These are phyloP conservation scores for Tridacna gigas DNA, from an alignment of 2,888 invertebrate genomes.

Conservation along the genomic window DNA sequence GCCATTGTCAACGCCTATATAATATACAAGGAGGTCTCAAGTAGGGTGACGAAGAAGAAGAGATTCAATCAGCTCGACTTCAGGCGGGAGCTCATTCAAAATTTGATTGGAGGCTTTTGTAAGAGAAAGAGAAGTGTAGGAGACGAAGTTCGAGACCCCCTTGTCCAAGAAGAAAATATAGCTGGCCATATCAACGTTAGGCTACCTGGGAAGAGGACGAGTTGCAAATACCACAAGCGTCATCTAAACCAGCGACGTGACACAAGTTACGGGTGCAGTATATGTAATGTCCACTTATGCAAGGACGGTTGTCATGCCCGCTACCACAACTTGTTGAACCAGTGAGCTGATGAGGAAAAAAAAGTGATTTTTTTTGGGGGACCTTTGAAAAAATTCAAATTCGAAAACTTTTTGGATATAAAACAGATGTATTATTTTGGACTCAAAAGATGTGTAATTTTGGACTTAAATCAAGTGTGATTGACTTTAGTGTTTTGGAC, in stretches of 20 bases:
- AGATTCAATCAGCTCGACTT: conserved; percentile 33
- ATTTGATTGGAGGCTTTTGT: conserved; percentile 37
- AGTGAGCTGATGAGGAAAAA: too few relatives aligned
- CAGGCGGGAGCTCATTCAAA: conserved; percentile 1
- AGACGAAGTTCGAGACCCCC: neutral
- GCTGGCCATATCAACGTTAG: conserved; percentile 19
- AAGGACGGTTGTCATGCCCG: conserved; percentile 22
- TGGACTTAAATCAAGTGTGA: too few relatives aligned
- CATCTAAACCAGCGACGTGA: neutral
- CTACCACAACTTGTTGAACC: too few relatives aligned
- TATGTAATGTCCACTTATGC: conserved; percentile 23
- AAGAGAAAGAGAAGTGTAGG: conserved; percentile 15
- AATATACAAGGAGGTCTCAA: conserved; percentile 21
- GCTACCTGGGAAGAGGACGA: conserved; percentile 14
- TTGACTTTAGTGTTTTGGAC: too few relatives aligned
- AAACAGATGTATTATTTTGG: too few relatives aligned
- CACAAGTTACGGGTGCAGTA: conserved; percentile 17
- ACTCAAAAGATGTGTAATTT: too few relatives aligned
- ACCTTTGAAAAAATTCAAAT: too few relatives aligned
- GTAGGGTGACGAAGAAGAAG: conserved; percentile 11
- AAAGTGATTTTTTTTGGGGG: too few relatives aligned
- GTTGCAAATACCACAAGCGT: conserved; percentile 1
- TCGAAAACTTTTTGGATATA: too few relatives aligned
- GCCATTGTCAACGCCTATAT: conserved; percentile 44
- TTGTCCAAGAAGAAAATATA: conserved; percentile 22